Base-by-base conservation (phyloP, 2,113 vertebrate species). In the Acrocephalus kingi region DNA sequence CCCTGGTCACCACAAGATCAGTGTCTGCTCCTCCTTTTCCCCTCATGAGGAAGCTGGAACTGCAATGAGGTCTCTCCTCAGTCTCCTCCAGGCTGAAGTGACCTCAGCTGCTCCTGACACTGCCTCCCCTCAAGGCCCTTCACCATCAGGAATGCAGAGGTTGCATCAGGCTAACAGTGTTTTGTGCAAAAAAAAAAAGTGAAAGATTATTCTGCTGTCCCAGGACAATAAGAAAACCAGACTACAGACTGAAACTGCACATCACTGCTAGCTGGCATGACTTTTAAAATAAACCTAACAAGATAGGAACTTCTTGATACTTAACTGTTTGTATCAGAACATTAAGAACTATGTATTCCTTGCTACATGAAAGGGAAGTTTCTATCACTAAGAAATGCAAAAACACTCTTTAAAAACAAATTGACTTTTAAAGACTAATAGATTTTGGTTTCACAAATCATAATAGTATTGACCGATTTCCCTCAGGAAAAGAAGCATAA, bases 31-130 rank as follows among this genome's bases (percentile, higher is more conserved):
- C 30, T 49, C 43, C 8, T 4, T 23, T 10, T 56, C n/a, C 24
- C 13, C 20, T 49, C 23, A 16, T 2, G 5, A 39, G 11, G 10
- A 20, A 16, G 33, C 0, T 63, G 33, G 3, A 21, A 25, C 35
- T 35, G 25, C 21, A 11, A 0, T 5, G 45, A 76, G 45, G 13
- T 51, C 8, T 35, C 62, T 21, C 52, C 52, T 58, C 52, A 31
- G 31, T 3, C 52, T 59, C 31, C 31, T 46, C 54, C 72, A 68
- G 72, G 21, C 54, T 18, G 27, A 45, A 86, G 33, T 8, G 54
- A 37, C 37, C 46, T 59, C 84, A 68, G 84, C 46, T 45, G 46
- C 84, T 54, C 73, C 39, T 61, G 63, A 45, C 37, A 45, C 54
- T 69, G 63, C 46, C 61, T 52, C 46, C 33, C 46, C 46, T 27